Evolutionary conservation across 2,797 vertebrate species (phyloP).

Genomic region (Neostethus bicornis): DNA sequence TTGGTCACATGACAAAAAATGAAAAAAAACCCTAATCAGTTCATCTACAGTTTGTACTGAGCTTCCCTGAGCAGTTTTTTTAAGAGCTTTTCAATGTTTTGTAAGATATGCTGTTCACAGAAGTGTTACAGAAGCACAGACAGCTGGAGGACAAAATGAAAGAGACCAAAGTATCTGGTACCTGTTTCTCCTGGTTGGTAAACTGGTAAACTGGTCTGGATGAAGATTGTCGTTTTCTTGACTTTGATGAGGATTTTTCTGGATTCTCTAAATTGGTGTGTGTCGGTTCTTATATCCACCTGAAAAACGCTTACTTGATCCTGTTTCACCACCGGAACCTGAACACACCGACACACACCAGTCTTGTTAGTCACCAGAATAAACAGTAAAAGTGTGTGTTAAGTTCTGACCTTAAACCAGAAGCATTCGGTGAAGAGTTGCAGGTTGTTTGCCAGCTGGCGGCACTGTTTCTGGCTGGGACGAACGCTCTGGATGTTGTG

Average conservation of each 20-base stretch:
- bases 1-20: too few species aligned
- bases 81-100: too few species aligned
- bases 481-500: too few species aligned
- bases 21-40: too few species aligned
- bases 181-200: constrained; percentile 84
- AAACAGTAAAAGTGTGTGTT: background rate
- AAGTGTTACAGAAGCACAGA: too few species aligned
- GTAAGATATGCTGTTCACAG: too few species aligned
- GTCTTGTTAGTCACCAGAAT: background rate
- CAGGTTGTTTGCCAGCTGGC: background rate
- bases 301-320: constrained; percentile 30
- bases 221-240: constrained; percentile 68
- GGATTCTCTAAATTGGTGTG: constrained; percentile 66
- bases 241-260: constrained; percentile 75
- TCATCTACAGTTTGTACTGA: too few species aligned
- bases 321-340: constrained; percentile 51
- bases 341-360: background rate
- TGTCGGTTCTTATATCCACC: constrained; percentile 71
- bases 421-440: background rate
- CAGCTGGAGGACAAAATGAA: too few species aligned
- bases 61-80: too few species aligned
- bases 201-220: constrained; percentile 88
- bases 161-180: too few species aligned
- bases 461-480: background rate
- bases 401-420: background rate